Base-by-base conservation (phyloP, 2,888 invertebrate genomes). In the Hypomecis atomaria region DNA sequence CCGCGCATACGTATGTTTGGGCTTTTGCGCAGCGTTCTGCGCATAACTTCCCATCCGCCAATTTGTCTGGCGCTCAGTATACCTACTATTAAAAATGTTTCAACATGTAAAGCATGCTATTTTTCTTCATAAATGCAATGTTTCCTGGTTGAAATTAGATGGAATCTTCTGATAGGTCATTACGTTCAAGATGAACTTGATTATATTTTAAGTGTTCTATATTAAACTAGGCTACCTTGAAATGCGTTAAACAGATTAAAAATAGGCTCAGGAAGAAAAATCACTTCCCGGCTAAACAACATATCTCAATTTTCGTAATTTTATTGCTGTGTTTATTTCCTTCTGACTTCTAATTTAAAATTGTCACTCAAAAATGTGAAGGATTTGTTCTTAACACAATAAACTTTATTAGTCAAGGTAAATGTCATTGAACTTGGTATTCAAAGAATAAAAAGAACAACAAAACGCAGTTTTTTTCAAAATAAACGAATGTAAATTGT, bases 201-300 rank as follows among this genome's bases (percentile, higher is more conserved):
- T 44, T 34, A n/a, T 55, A 34, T 40, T 55, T 23, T 6, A 54
- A 50, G 54, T 49, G 53, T 45, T 63, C 43, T 49, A 65, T 55
- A 60, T 60, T 55, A 54, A 66, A 54, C 59, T 23, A 59, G 38
- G 44, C 45, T 10, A 23, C 67, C 69, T 69, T 71, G 65, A 60
- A 57, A 55, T 59, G 42, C 55, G 49, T 48, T 57, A 59, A 60
- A 53, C 40, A 43, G 43, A 62, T 59, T 52, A 42, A 58, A 69
- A 69, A 72, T 66, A 65, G 65, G 13, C 37, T 54, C 66, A 57
- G 59, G 59, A 70, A 62, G 69, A 48, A 57, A 23, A n/a, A 49
- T 43, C n/a, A 61, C 62, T 64, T 67, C 61, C 62, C 55, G 62
- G 40, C 55, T 57, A 7, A 59, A 53, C 34, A 58, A 40, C 50